phyloP scores from a whole-genome alignment of 2,888 invertebrate species.

The Girardia tigrina region DNA sequence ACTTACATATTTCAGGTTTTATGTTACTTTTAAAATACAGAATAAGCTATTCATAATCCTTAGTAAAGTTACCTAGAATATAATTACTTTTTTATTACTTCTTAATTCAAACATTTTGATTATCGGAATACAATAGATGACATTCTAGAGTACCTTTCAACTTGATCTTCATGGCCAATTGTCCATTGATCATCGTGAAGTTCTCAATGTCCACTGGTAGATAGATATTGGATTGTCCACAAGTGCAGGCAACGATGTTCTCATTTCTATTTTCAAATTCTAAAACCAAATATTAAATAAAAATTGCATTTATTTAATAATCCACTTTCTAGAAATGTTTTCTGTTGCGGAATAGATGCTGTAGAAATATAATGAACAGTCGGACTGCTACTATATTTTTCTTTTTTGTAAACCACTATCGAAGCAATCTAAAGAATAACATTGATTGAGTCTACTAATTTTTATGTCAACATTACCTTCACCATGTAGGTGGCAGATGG shows the following conservation, averaged over 20 bases:
- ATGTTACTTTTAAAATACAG: not conserved
- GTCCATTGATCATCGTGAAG: not conserved
- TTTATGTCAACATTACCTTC: slow-evolving; percentile 16
- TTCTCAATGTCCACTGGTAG: not conserved
- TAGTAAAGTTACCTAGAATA: too few species aligned
- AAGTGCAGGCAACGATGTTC: not conserved
- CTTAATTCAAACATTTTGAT: too few species aligned
- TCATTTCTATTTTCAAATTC: not conserved
- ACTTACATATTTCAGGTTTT: too few species aligned
- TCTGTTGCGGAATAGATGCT: not conserved
- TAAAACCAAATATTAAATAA: not conserved
- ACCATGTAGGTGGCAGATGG: not conserved
- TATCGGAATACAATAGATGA: too few species aligned
- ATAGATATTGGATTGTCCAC: not conserved
- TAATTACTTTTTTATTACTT: too few species aligned
- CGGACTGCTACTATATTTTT: not conserved
- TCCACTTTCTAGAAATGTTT: not conserved
- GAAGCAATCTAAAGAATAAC: not conserved
- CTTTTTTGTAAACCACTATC: not conserved
- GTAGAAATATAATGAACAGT: slow-evolving; percentile 10
- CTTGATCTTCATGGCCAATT: not conserved
- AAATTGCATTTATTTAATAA: not conserved
- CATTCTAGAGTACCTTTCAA: not conserved
- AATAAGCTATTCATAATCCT: too few species aligned
- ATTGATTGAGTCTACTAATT: not conserved